Base-by-base conservation (phyloP, 2,113 vertebrate species). In the Chiloscyllium plagiosum region DNA sequence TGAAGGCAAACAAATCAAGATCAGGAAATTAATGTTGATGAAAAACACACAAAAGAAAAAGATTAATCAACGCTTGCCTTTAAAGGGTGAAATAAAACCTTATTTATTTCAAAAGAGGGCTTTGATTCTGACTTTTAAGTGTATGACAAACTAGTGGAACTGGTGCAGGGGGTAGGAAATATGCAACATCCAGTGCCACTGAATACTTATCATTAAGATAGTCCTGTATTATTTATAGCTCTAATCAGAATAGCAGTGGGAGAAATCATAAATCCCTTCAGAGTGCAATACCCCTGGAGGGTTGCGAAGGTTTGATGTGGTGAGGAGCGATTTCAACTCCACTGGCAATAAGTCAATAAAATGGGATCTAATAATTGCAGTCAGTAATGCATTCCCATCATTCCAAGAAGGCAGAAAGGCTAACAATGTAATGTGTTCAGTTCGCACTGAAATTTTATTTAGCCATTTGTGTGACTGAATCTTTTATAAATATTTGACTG, bases 101-200 rank as follows among this genome's bases (percentile, higher is more conserved):
- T 96, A 70, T 93, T 96, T 96, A 37, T 93, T 83, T 26, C 87
- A 42, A 8, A 86, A 0, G 1, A 61, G 80, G 96, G 33, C 12
- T 12, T 76, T 96, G 42, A 4, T 61, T 96, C 93, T 97, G 96
- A 97, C 96, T 96, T 97, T 97, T 87, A 96, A 78, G 96, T 96
- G 0, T 42, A 70, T 95, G 66, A 61, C 66, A 96, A 97, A n/a
- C 66, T 96, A 95, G 96, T 69, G 24, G 93, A 96, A 52, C 42
- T 1, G 87, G 52, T 15, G 52, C 3, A 0, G 22, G 19, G 50
- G 22, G 96, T 65, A 47, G 4, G 95, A 50, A 90, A 96, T 76
- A 50, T 1, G 97, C 96, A 96, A 96, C 94, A 85, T 3, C 52
- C 10, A 17, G 0, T 19, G 2, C 83, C 96, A 96, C 96, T 68